These are phyloP conservation scores for Pungitius pungitius DNA, from an alignment of 2,113 vertebrate species.

Conservation along the genomic window DNA sequence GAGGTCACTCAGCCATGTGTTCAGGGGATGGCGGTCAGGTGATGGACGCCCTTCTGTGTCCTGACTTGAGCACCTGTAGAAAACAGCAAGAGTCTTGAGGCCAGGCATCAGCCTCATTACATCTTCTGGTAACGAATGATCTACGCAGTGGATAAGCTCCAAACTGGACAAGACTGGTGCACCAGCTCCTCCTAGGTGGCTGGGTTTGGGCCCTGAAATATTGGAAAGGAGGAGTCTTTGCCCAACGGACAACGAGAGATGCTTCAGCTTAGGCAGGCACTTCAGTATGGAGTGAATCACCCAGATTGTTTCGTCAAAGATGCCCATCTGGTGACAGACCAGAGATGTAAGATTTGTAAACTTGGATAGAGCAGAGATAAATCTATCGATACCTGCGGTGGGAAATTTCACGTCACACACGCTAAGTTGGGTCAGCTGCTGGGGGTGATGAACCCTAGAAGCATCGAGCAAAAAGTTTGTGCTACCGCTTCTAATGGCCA, in stretches of 20 bases:
- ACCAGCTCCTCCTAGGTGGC: neutral
- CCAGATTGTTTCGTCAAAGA: rapidly evolving
- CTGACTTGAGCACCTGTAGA: constrained; percentile 1
- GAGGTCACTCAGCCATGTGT: constrained; percentile 57
- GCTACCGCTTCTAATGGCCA: constrained; percentile 40
- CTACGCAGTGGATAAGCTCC: constrained; percentile 53
- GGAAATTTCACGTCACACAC: constrained; percentile 40
- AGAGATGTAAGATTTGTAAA: constrained; percentile 57
- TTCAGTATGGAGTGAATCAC: constrained; percentile 24
- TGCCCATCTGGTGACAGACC: constrained; percentile 32
- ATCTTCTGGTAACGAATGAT: constrained; percentile 12
- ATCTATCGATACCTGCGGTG: rapidly evolving
- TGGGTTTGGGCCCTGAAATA: neutral
- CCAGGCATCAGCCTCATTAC: constrained; percentile 42
- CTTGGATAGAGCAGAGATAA: constrained; percentile 20
- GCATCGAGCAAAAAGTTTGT: neutral
- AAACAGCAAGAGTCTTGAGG: constrained; percentile 53
- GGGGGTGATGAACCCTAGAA: neutral
- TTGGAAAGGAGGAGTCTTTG: neutral
- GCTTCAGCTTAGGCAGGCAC: constrained; percentile 49
- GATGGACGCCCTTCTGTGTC: neutral
- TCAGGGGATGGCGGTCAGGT: constrained; percentile 1
- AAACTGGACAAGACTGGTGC: constrained; percentile 45
- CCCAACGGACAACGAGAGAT: constrained; percentile 50
- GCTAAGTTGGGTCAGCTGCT: constrained; percentile 61